Evolutionary conservation across 2,797 vertebrate species (phyloP).

Genomic region (Aythya fuligula): DNA sequence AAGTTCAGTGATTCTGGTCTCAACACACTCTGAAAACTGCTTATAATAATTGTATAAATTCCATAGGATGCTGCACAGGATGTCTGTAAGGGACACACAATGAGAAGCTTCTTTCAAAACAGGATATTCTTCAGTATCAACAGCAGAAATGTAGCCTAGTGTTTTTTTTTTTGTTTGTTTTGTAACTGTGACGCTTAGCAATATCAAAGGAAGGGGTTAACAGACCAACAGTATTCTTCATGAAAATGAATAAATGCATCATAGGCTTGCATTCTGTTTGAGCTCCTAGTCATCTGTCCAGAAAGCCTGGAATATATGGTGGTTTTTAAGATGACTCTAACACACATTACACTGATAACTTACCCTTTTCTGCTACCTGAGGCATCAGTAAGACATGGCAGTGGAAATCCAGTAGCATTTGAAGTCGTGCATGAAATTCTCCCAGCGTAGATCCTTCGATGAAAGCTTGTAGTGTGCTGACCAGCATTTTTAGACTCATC

Average conservation of each 20-base stretch:
- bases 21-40: slow-evolving; percentile 89
- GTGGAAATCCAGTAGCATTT: slow-evolving; percentile 92
- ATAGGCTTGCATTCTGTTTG: background rate
- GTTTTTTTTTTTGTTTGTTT: accelerated
- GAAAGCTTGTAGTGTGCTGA: slow-evolving; percentile 90
- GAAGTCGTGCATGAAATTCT: slow-evolving; percentile 88
- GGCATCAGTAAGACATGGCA: slow-evolving; percentile 92
- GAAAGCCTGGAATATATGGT: background rate
- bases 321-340: background rate
- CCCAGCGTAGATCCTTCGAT: slow-evolving; percentile 93
- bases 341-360: background rate
- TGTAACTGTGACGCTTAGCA: background rate
- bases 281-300: background rate
- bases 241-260: background rate
- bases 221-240: background rate
- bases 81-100: slow-evolving; percentile 75
- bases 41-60: slow-evolving; percentile 94
- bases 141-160: background rate
- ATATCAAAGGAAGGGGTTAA: background rate
- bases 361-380: slow-evolving; percentile 84
- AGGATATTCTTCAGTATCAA: background rate
- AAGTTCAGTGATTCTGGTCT: slow-evolving; percentile 85
- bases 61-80: slow-evolving; percentile 92
- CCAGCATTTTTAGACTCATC: slow-evolving; percentile 80
- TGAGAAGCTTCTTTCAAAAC: background rate